Evolutionary conservation across 2,113 vertebrate species (phyloP), one percentile per base, ranked within the genome.

Genomic region (Oenanthe oenanthe): DNA sequence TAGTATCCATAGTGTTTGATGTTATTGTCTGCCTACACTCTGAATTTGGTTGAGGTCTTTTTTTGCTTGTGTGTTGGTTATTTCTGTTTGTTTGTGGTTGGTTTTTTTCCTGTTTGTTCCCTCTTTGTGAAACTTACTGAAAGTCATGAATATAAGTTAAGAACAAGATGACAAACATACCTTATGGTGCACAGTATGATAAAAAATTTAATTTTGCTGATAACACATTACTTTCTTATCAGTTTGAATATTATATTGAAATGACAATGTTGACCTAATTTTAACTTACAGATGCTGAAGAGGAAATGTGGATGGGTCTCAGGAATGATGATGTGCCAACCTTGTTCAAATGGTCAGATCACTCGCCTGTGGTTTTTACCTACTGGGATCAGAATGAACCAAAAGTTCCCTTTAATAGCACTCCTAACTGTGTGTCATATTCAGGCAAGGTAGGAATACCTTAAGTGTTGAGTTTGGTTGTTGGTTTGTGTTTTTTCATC

Each of bases 361-460:
- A 18, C 17, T 96, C 97, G 3, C 92, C 98, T 18, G 98, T 99
- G 45, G 97, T 96, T 50, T 99, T 99, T 85, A 99, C 99, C 3
- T 98, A 98, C 34, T 99, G 99, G 99, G 98, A 96, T 92, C 95
- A 96, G 68, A 97, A 98, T 95, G 98, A 99, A 57, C 99, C 99
- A 12, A 97, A 98, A 87, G 80, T 98, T 84, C 95, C 94, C 56
- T 95, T 92, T 85, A 97, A 98, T 40, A 95, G 56, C 87, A 98
- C 97, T 81, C 95, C 97, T 76, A 98, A 97, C 94, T 99, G 99
- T 7, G 99, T 99, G 85, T 98, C 97, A 34, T 99, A 99, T 95
- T 97, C 97, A 68, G 98, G 98, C 94, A 63, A 98, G 98, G 99
- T 99, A 98, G 70, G 97, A 96, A 88, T 51, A 40, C 11, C 50